phyloP scores from a whole-genome alignment of 2,113 vertebrate species.

The Mastomys natalensis region DNA sequence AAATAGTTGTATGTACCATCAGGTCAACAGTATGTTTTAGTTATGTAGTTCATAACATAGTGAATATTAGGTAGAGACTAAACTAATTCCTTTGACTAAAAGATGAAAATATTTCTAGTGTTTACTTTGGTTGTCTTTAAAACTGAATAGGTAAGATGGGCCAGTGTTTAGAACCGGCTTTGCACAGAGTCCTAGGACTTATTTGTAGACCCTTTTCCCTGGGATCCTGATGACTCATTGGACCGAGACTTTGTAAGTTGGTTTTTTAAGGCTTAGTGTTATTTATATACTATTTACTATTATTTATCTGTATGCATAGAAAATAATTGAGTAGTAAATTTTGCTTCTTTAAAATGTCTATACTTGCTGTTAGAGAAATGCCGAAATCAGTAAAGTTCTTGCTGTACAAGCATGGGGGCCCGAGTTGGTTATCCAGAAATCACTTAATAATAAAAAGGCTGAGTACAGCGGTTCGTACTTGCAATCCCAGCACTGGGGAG shows the following conservation, averaged over 20 bases:
- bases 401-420: background rate
- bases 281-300: background rate
- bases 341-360: slow-evolving; percentile 20
- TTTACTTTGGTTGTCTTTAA: slow-evolving; percentile 26
- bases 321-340: slow-evolving; percentile 19
- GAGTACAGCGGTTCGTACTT: background rate
- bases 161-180: background rate
- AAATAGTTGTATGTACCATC: background rate
- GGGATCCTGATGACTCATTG: background rate
- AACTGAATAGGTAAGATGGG: background rate
- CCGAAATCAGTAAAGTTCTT: no score
- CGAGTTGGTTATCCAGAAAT: no score
- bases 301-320: background rate
- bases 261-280: slow-evolving; percentile 7
- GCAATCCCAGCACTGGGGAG: background rate
- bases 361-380: background rate
- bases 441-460: background rate
- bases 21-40: background rate
- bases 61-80: background rate
- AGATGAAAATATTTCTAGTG: background rate
- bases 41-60: background rate
- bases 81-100: slow-evolving; percentile 34
- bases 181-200: background rate
- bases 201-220: background rate
- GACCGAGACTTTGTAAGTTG: background rate